phyloP scores from a whole-genome alignment of 2,113 vertebrate species.

The Tragulus kanchil region DNA sequence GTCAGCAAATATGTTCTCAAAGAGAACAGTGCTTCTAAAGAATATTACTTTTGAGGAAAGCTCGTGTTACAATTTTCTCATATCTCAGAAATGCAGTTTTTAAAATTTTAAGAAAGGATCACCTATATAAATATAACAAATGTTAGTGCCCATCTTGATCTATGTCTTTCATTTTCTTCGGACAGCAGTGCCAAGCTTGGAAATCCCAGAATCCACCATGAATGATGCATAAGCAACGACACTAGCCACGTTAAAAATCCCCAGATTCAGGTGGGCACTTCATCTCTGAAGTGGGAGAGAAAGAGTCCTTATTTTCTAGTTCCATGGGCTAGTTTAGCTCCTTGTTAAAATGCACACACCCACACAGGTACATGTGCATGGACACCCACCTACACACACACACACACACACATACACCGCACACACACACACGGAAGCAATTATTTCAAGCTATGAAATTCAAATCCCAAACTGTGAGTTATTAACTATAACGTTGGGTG shows the following conservation, averaged over 20 bases:
- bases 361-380: too few relatives aligned
- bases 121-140: conserved; percentile 37
- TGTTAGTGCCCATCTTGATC: conserved; percentile 53
- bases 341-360: background rate
- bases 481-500: conserved; percentile 46
- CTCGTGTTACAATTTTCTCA: background rate
- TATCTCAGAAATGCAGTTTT: conserved; percentile 35
- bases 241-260: conserved; percentile 44
- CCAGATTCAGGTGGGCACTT: conserved; percentile 55
- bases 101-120: conserved; percentile 21
- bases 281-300: background rate
- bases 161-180: conserved; percentile 75
- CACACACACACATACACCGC: too few relatives aligned
- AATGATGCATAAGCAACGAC: conserved; percentile 67
- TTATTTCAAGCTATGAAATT: conserved; percentile 45
- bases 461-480: conserved; percentile 29
- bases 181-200: conserved; percentile 28
- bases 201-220: conserved; percentile 41
- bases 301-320: background rate
- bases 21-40: background rate
- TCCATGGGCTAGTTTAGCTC: background rate
- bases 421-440: background rate
- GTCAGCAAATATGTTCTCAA: background rate
- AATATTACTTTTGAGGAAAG: conserved; percentile 2
- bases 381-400: background rate